Conservation (phyloP, 2,888 invertebrate genomes). For the Caenorhabditis sinica region DNA sequence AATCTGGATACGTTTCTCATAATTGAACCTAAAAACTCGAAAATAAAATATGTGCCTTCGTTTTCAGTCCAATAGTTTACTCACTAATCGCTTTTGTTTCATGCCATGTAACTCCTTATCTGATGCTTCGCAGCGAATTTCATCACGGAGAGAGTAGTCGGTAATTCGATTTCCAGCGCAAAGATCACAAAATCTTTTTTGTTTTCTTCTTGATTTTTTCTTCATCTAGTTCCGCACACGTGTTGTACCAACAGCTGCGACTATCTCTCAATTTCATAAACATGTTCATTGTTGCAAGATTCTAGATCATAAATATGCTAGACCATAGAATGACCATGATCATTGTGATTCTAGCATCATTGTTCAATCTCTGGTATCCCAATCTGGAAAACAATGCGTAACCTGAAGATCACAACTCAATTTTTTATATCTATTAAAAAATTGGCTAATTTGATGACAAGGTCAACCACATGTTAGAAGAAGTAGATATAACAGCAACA, state of each 20-base stretch:
- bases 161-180: conserved; percentile 2
- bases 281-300: background rate
- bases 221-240: conserved; percentile 34
- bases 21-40: too few species aligned
- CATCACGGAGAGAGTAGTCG: background rate
- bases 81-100: conserved; percentile 4
- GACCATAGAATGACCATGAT: too few species aligned
- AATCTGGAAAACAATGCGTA: background rate
- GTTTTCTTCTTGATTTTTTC: conserved; percentile 7
- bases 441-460: conserved; percentile 28
- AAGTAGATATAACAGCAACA: background rate
- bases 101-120: conserved; percentile 27
- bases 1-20: conserved; percentile 1
- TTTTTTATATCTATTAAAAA: conserved; percentile 2
- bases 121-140: conserved; percentile 7
- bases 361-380: too few species aligned
- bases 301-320: too few species aligned
- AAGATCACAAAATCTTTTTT: conserved; percentile 38
- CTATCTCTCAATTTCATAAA: conserved; percentile 8
- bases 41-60: too few species aligned
- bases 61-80: background rate
- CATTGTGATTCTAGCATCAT: too few species aligned
- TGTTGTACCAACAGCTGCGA: conserved; percentile 25
- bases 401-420: conserved; percentile 11
- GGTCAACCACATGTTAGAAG: conserved; percentile 1